Percentiles rank a stretch among this genome's conserved stretches.
phyloP scores from a whole-genome alignment of 1,140 invertebrate genomes.

The Bombus sylvicola region DNA sequence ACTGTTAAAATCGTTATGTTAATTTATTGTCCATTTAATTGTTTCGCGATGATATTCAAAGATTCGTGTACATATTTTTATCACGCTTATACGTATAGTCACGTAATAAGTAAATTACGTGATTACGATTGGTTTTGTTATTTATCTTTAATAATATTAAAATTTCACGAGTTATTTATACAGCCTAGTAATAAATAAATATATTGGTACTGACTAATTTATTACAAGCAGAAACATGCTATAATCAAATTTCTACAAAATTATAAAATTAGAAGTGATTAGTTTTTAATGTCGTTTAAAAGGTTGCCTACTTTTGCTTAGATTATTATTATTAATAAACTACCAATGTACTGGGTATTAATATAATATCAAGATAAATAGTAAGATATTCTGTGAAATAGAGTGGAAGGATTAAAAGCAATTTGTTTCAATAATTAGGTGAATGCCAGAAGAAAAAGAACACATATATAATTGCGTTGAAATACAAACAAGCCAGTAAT shows the following conservation, averaged over 20 bases:
- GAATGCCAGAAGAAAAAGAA: slow-evolving; percentile 6
- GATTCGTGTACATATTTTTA: not conserved
- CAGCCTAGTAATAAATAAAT: not conserved
- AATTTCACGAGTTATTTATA: not conserved
- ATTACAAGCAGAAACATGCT: not conserved
- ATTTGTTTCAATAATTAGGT: not conserved
- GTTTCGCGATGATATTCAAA: not conserved
- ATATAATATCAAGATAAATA: not conserved
- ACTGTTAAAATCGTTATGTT: not conserved
- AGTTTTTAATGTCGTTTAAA: not conserved
- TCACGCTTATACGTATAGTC: not conserved
- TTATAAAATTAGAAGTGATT: not conserved
- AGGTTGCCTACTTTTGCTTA: not conserved
- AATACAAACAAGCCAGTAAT: slow-evolving; percentile 37
- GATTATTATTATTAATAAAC: not conserved
- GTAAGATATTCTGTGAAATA: too few species aligned
- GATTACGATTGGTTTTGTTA: not conserved
- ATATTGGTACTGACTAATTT: not conserved
- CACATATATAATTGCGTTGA: not conserved
- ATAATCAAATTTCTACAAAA: not conserved
- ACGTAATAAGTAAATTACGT: not conserved
- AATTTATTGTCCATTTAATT: not conserved
- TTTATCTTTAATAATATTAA: not conserved
- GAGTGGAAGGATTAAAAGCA: not conserved
- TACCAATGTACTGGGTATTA: not conserved